Percentiles rank a stretch among this genome's conserved stretches.
These are phyloP conservation scores for Nowickia ferox DNA, from an alignment of 2,888 invertebrate genomes.

Conservation along the genomic window DNA sequence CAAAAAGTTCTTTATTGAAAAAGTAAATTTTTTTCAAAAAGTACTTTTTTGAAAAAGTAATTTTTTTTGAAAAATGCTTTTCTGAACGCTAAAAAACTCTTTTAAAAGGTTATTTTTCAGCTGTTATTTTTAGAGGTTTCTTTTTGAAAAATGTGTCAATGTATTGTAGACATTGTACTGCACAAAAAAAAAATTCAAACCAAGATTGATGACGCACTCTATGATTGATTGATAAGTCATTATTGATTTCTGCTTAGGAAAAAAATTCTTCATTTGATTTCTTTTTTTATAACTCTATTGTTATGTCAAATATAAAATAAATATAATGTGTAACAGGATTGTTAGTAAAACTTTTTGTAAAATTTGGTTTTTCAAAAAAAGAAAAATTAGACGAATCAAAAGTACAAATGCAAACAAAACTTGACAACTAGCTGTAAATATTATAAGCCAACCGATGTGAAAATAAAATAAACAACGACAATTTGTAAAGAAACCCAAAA, in stretches of 20 bases:
- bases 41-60: background rate
- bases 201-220: conserved; percentile 33
- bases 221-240: conserved; percentile 58
- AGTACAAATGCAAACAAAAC: conserved; percentile 47
- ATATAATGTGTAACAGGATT: conserved; percentile 28
- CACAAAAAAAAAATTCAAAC: background rate
- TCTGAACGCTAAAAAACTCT: background rate
- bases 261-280: conserved; percentile 20
- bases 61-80: background rate
- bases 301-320: conserved; percentile 39
- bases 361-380: background rate
- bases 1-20: background rate
- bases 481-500: background rate
- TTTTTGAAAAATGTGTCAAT: background rate
- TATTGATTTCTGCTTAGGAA: conserved; percentile 52
- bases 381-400: conserved; percentile 18
- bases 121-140: background rate
- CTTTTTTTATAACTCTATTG: conserved; percentile 25
- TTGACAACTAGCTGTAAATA: conserved; percentile 50
- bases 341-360: conserved; percentile 60
- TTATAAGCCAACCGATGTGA: conserved; percentile 36
- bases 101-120: background rate
- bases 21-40: background rate
- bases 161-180: background rate
- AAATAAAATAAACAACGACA: conserved; percentile 3